These are phyloP conservation scores for Bugula neritina DNA, from an alignment of 2,888 invertebrate genomes.

Conservation along the genomic window DNA sequence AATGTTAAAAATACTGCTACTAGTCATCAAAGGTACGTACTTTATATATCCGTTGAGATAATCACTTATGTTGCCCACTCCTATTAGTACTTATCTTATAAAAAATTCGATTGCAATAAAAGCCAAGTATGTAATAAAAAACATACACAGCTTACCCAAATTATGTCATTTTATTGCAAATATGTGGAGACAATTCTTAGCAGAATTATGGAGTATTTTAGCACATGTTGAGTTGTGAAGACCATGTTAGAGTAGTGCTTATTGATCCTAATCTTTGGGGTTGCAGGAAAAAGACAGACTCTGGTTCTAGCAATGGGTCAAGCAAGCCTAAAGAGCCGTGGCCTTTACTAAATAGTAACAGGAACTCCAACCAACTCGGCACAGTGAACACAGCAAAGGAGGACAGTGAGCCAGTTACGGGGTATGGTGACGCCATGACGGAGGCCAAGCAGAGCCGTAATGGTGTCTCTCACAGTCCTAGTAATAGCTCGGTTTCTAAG, in stretches of 20 bases:
- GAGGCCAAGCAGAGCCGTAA: neutral
- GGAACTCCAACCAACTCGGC: neutral
- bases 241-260: too few relatives aligned
- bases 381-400: neutral
- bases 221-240: too few relatives aligned
- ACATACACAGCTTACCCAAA: too few relatives aligned
- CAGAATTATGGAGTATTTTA: too few relatives aligned
- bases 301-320: constrained; percentile 29
- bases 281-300: constrained; percentile 38
- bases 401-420: neutral
- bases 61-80: too few relatives aligned
- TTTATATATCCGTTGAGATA: too few relatives aligned
- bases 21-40: neutral
- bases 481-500: constrained; percentile 12
- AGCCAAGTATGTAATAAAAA: too few relatives aligned
- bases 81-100: too few relatives aligned
- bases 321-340: constrained; percentile 29
- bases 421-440: constrained; percentile 7
- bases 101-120: too few relatives aligned
- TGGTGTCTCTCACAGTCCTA: constrained; percentile 12
- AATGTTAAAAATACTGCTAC: neutral
- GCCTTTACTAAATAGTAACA: constrained; percentile 29
- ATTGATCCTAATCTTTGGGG: neutral
- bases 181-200: too few relatives aligned
- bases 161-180: too few relatives aligned